Base-by-base conservation (phyloP, 2,797 vertebrate species). In the Centroberyx gerrardi region DNA sequence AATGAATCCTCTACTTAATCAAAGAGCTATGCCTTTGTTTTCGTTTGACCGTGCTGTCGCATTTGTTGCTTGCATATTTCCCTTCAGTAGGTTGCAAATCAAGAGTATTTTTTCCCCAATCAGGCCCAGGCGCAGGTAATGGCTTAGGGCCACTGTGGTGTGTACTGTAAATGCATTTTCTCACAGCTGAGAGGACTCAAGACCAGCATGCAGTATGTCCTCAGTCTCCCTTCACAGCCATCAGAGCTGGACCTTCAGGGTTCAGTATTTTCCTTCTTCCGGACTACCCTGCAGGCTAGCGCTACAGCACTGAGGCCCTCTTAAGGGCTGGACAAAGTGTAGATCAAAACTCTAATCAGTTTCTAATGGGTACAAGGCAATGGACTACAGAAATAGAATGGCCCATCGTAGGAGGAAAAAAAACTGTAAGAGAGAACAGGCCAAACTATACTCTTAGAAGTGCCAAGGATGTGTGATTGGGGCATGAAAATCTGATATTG, bases 251-350 rank as follows among this genome's bases (percentile, higher is more conserved):
- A 89, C 90, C 83, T 87, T 79, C 68, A 77, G 82, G 81, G 91
- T 91, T 92, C 87, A 88, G 78, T 82, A 82, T 90, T 92, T 94
- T 91, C 90, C 91, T 81, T 89, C 81, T 88, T 92, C 85, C 80
- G 73, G 81, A 84, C 58, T 55, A 76, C 46, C 66, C 79, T 66
- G 73, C 40, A 78, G 74, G 53, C 56, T 73, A 70, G 42, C 48
- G 49, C 61, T 77, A 12, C n/a, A 72, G 59, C 63, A 62, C 69
- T 81, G 88, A 88, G 87, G 86, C 82, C 87, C 74, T 74, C 65
- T 84, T 80, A 88, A 86, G 81, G 85, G 72, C 62, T 79, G 59
- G 72, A 82, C 56, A 68, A 73, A 86, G 48, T 69, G 64, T 63
- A 70, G 48, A 62, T 68, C 51, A 80, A 74, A 84, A 79, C 82